These are phyloP conservation scores for Synergus japonicus DNA, from an alignment of 2,888 invertebrate species.

Conservation along the genomic window DNA sequence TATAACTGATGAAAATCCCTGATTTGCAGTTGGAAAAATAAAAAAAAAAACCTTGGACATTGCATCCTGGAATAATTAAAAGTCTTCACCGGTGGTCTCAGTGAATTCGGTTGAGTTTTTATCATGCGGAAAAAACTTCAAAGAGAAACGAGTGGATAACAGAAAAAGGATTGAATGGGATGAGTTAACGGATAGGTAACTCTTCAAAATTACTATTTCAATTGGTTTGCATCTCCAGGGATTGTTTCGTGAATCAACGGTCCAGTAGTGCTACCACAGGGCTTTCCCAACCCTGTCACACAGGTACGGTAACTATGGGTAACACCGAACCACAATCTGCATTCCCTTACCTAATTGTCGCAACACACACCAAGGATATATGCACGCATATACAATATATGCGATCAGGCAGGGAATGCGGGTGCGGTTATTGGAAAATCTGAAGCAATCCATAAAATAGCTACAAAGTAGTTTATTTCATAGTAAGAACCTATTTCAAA, in stretches of 20 bases:
- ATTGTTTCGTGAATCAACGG: conserved; percentile 64
- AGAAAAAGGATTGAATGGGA: conserved; percentile 41
- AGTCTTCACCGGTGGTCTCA: background rate
- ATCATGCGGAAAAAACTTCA: conserved; percentile 14
- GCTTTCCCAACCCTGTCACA: conserved; percentile 50
- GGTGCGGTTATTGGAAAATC: conserved; percentile 17
- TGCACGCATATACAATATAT: conserved; percentile 9
- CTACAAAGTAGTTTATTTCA: background rate
- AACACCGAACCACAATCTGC: conserved; percentile 71
- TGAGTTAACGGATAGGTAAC: conserved; percentile 59
- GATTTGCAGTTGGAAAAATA: background rate
- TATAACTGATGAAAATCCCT: background rate
- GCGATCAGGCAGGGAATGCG: background rate
- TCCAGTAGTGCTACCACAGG: conserved; percentile 55
- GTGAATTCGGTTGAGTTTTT: background rate
- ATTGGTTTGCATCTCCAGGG: conserved; percentile 67
- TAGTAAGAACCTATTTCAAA: background rate
- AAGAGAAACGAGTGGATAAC: conserved; percentile 10
- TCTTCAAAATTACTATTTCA: conserved; percentile 65
- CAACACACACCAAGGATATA: conserved; percentile 59
- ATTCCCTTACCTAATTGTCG: conserved; percentile 74
- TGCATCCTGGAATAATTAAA: background rate
- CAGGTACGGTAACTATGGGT: conserved; percentile 71
- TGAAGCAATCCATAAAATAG: conserved; percentile 10
- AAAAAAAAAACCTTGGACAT: background rate